A percentile compares a stretch with the other conserved stretches of the same genome.
Conservation (phyloP, 2,113 vertebrate species). For the Tyto alba region DNA sequence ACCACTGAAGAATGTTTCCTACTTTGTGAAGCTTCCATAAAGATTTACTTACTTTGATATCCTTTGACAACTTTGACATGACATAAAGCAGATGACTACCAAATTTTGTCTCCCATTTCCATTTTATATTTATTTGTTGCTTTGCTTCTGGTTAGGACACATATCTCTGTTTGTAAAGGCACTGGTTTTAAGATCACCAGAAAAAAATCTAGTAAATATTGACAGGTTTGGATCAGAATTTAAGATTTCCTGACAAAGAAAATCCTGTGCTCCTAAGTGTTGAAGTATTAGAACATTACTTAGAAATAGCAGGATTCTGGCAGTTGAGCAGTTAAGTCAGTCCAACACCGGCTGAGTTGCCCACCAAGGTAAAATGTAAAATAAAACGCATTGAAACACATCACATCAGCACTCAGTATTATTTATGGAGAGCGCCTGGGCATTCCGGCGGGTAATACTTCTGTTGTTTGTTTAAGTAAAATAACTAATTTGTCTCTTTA, state of each 20-base stretch:
- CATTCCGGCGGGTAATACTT: conserved; percentile 13
- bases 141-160: background rate
- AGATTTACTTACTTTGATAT: background rate
- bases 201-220: background rate
- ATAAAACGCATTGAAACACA: background rate
- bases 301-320: background rate
- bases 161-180: background rate
- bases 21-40: background rate
- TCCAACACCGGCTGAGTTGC: background rate
- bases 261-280: background rate
- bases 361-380: conserved; percentile 12
- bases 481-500: conserved; percentile 69
- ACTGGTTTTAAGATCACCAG: background rate
- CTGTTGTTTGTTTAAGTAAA: conserved; percentile 60
- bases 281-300: fast-evolving
- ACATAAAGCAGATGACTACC: background rate
- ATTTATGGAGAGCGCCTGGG: conserved; percentile 31
- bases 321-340: background rate
- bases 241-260: background rate
- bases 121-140: background rate
- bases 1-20: background rate
- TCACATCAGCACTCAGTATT: conserved; percentile 6
- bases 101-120: background rate
- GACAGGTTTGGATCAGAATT: background rate
- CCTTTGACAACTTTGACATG: background rate